A percentile compares a stretch with the other conserved stretches of the same genome.
Conservation (phyloP, 2,797 vertebrate species). For the Neopelma chrysocephalum region DNA sequence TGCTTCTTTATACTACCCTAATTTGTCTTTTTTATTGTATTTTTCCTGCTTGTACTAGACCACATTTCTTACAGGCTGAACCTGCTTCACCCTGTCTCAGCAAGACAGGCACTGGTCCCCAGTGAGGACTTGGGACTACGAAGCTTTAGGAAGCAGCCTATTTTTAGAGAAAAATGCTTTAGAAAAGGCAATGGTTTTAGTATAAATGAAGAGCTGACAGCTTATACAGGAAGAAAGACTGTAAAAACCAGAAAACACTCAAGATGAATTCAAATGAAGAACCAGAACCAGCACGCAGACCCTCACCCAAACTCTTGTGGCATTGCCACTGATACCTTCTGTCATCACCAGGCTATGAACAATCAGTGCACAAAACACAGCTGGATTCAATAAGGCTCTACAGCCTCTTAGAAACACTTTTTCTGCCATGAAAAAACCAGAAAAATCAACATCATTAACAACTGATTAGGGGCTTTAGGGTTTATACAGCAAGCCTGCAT, state of each 20-base stretch:
- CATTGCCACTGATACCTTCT: background rate
- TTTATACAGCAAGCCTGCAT: background rate
- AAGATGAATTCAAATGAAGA: background rate
- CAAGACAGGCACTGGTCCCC: background rate
- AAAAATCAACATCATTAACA: background rate
- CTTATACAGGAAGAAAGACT: background rate
- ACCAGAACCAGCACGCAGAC: background rate
- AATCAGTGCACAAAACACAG: background rate
- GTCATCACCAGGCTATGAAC: background rate
- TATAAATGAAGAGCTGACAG: background rate
- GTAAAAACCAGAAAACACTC: background rate
- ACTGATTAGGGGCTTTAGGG: background rate
- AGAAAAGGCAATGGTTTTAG: background rate
- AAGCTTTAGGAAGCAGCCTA: background rate
- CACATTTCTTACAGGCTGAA: background rate
- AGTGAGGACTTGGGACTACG: background rate
- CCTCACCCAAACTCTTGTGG: background rate
- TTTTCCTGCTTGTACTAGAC: background rate
- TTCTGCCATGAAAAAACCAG: background rate
- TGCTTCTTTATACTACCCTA: background rate
- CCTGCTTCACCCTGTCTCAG: background rate
- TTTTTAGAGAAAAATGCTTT: background rate
- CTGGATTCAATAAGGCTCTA: background rate
- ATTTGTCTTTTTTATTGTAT: background rate
- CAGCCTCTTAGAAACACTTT: background rate